phyloP scores from a whole-genome alignment of 2,113 vertebrate species.

The Vidua macroura region DNA sequence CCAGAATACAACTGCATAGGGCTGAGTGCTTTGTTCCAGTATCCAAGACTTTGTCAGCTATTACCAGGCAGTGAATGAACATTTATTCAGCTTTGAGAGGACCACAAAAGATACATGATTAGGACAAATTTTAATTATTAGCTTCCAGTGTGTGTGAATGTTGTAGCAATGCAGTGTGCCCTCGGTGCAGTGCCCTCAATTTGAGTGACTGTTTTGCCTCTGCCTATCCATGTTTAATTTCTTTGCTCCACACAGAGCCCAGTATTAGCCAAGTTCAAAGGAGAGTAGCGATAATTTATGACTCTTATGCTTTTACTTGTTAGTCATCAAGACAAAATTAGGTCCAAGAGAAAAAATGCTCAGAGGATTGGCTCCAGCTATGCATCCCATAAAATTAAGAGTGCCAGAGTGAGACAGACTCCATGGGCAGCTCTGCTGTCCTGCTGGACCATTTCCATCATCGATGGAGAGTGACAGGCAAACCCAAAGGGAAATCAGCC shows the following conservation, averaged over 20 bases:
- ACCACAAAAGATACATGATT: neutral
- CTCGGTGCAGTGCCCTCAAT: neutral
- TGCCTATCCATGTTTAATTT: neutral
- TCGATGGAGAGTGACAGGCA: neutral
- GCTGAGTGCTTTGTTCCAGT: neutral
- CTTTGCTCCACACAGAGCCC: neutral
- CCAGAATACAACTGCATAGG: neutral
- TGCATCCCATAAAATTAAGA: neutral
- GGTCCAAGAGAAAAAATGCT: neutral
- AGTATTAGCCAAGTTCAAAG: neutral
- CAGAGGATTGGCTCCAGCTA: neutral
- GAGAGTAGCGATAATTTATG: neutral
- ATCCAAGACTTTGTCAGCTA: neutral
- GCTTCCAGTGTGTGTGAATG: neutral
- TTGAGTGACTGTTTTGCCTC: neutral
- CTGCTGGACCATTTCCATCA: neutral
- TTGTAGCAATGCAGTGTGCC: neutral
- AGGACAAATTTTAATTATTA: neutral
- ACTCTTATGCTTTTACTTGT: neutral
- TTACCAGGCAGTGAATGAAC: neutral
- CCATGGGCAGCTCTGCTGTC: neutral
- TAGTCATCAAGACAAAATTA: slow-evolving; percentile 6
- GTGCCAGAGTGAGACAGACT: neutral
- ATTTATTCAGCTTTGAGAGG: slow-evolving; percentile 11
- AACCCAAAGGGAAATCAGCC: neutral